These are phyloP conservation scores for Zeugodacus cucurbitae DNA, from an alignment of 1,140 invertebrate species.

Conservation along the genomic window DNA sequence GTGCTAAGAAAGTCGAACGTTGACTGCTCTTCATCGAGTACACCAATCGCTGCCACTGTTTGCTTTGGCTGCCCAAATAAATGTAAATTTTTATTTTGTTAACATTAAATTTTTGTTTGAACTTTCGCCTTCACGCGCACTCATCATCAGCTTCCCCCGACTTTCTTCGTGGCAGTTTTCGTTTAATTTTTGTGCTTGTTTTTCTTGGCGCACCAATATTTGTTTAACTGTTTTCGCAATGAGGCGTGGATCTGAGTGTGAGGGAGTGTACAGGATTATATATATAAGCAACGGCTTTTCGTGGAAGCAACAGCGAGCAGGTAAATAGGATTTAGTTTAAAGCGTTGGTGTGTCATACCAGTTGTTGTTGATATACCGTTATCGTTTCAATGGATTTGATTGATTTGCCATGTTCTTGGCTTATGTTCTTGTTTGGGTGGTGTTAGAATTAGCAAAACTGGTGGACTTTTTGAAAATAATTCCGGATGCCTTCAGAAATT, in stretches of 20 bases:
- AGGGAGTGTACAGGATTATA: no score
- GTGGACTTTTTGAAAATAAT: no score
- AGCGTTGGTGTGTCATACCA: not conserved
- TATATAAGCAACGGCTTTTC: not conserved
- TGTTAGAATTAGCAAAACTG: no score
- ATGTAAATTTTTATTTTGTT: conserved; percentile 10
- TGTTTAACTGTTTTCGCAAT: not conserved
- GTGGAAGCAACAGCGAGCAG: not conserved
- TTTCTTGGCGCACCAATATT: not conserved
- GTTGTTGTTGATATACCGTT: not conserved
- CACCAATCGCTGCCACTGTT: not conserved
- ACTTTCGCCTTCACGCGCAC: not conserved
- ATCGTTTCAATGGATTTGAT: not conserved
- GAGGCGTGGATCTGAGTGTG: no score
- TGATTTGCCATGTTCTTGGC: not conserved
- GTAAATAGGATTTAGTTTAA: not conserved
- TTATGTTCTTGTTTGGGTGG: no score
- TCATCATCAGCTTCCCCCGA: not conserved
- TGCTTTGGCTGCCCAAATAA: conserved; percentile 14
- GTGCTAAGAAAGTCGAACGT: not conserved
- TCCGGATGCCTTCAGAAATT: no score
- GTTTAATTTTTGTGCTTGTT: not conserved
- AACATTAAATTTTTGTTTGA: not conserved
- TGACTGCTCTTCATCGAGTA: not conserved
- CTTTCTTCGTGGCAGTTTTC: not conserved